These are phyloP conservation scores for Lochmaea crataegi DNA, from an alignment of 2,888 invertebrate genomes.

Conservation along the genomic window DNA sequence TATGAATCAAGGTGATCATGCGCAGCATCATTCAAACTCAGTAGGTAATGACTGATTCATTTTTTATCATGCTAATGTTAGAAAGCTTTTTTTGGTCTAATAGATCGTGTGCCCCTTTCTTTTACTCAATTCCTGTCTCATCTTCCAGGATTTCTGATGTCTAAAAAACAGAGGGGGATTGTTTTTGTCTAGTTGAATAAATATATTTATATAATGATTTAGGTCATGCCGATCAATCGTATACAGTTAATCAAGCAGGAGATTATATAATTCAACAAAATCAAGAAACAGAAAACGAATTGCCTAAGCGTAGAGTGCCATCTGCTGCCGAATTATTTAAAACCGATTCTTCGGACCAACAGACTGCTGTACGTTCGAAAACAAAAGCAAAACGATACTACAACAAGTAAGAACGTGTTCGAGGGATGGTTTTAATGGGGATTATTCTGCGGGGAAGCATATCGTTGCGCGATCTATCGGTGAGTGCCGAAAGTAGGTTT, in stretches of 20 bases:
- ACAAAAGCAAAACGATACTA: slow-evolving; percentile 2
- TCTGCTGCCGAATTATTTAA: slow-evolving; percentile 14
- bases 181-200: too few species aligned
- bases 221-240: not conserved
- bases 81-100: too few species aligned
- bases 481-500: too few species aligned
- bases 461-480: too few species aligned
- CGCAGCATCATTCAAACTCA: not conserved
- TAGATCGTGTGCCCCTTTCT: too few species aligned
- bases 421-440: too few species aligned
- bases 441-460: too few species aligned
- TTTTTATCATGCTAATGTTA: too few species aligned
- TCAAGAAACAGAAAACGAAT: not conserved
- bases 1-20: slow-evolving; percentile 10
- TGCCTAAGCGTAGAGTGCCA: not conserved
- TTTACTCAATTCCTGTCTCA: too few species aligned
- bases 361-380: not conserved
- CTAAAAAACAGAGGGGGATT: too few species aligned
- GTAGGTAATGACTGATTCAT: not conserved
- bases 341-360: not conserved
- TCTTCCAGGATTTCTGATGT: too few species aligned
- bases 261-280: slow-evolving; percentile 1
- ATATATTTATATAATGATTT: not conserved
- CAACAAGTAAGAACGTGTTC: slow-evolving; percentile 7
- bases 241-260: slow-evolving; percentile 7